phyloP scores from a whole-genome alignment of 1,140 invertebrate genomes.

The Hypothenemus hampei region DNA sequence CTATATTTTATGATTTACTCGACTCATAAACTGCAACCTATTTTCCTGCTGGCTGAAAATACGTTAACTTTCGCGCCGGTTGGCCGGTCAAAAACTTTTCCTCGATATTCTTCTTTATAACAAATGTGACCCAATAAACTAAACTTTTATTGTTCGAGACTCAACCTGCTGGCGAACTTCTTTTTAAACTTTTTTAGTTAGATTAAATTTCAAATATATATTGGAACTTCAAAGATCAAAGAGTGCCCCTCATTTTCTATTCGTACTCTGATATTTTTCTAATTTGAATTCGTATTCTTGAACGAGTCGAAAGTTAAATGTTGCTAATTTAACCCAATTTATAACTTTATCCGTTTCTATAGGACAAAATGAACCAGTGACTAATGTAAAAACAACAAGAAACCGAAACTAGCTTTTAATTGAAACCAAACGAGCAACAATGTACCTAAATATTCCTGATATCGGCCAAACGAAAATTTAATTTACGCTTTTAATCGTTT shows the following conservation, averaged over 20 bases:
- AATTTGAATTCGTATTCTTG: too few species aligned
- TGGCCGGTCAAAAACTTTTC: conserved; percentile 16
- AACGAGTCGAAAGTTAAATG: too few species aligned
- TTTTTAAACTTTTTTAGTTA: background rate
- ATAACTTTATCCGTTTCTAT: too few species aligned
- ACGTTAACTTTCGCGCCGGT: conserved; percentile 10
- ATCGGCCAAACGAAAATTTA: background rate
- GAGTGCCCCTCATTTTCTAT: too few species aligned
- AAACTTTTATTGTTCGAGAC: conserved; percentile 8
- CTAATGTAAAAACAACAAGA: too few species aligned
- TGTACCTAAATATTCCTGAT: too few species aligned
- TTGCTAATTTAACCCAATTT: too few species aligned
- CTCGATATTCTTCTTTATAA: conserved; percentile 18
- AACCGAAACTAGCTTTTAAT: too few species aligned
- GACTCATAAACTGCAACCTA: conserved; percentile 16
- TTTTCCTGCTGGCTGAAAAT: conserved; percentile 18
- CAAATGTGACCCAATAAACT: conserved; percentile 12
- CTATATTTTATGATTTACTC: conserved; percentile 19
- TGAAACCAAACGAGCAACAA: too few species aligned
- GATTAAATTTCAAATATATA: background rate
- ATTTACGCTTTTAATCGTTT: conserved; percentile 3
- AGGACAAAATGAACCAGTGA: too few species aligned
- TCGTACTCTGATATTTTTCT: too few species aligned
- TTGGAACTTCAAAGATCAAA: too few species aligned
- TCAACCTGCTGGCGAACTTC: background rate